Base-by-base conservation (phyloP, 1,140 invertebrate species). In the Cepaea nemoralis region DNA sequence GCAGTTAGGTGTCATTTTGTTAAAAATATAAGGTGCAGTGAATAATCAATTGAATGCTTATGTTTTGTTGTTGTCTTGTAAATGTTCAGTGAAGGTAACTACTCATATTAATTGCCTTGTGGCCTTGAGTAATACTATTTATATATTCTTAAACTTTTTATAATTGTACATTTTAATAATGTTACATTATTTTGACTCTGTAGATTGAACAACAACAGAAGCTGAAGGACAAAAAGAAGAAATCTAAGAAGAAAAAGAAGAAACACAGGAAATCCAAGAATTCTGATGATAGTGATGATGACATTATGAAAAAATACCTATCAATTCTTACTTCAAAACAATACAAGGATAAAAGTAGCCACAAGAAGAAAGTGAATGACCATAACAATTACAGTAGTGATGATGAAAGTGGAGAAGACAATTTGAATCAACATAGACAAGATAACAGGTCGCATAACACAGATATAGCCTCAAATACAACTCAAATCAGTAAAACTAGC, bases 261-360 rank as follows among this genome's bases (percentile, higher is more conserved):
- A 45, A 67, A 27, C 42, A 48, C 24, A 76, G 77, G 39, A 77
- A 42, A 31, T 14, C 42, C 14, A 63, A 75, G 16, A 35, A 33
- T 50, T 33, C n/a, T 76, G 71, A 67, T 37, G 70, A 33, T 31
- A 67, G 59, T 48, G 80, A 81, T 31, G 63, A 67, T 67, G 50
- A 75, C 22, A 31, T 75, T 12, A 76, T 63, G 55, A 74, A 81
- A 31, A 75, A 75, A 40, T 71, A 80, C 48, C n/a, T 80, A n/a
- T 71, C 79, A n/a, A 80, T 80, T 35, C 45, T 80, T 5, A 80
- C 70, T 6, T 80, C 70, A 50, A 80, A 80, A 59, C 67, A 80
- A 10, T 33, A 19, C 10, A 33, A 63, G 37, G 48, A 45, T 16
- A n/a, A 1, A n/a, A 67, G 67, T 33, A 37, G 24, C 5, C 19